Evolutionary conservation across 2,888 invertebrate species (phyloP), one percentile per base, ranked within the genome.

Genomic region (Dendrolimus pini): DNA sequence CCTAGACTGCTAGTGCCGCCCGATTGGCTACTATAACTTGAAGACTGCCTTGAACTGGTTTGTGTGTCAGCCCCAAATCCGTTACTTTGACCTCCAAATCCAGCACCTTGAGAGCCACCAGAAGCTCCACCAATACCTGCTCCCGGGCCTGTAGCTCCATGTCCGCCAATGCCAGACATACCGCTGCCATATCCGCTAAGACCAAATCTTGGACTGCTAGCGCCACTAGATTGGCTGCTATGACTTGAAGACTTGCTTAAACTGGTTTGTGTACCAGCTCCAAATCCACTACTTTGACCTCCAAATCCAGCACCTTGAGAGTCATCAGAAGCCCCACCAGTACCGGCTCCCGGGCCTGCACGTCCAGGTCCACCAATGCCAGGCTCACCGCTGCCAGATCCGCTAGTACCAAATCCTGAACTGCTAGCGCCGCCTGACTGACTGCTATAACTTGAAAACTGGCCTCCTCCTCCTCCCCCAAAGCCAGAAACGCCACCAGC

Each of bases 21-120:
- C 9, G 30, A 54, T n/a, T 54, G 54, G 10, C 10, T 54, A 0
- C 18, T 12, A 18, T 64, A 74, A 78, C 72, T 57, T 63, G 61
- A 62, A 62, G 53, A n/a, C 69, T 56, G 62, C 63, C 59, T 64
- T 7, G 56, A 56, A 47, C 61, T 59, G 41, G 64, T 65, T 14
- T 57, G 56, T n/a, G 9, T 30, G 10, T 9, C 53, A 53, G 13
- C 30, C 6, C 30, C 47, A 47, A 47, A 47, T 8, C 47, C 47
- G 6, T 9, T 12, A 10, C 9, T 10, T 10, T 12, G 9, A 10
- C 41, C 56, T n/a, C 54, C 59, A 9, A 60, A 52, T 6, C 57
- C 61, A 10, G 54, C 58, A 6, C 55, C 54, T 58, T 64, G 61
- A 47, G 61, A 57, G 47, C 57, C 55, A 41, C 52, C 53, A 1